These are phyloP conservation scores for Zenarchopterus dispar DNA, from an alignment of 2,797 vertebrate genomes.

Conservation along the genomic window DNA sequence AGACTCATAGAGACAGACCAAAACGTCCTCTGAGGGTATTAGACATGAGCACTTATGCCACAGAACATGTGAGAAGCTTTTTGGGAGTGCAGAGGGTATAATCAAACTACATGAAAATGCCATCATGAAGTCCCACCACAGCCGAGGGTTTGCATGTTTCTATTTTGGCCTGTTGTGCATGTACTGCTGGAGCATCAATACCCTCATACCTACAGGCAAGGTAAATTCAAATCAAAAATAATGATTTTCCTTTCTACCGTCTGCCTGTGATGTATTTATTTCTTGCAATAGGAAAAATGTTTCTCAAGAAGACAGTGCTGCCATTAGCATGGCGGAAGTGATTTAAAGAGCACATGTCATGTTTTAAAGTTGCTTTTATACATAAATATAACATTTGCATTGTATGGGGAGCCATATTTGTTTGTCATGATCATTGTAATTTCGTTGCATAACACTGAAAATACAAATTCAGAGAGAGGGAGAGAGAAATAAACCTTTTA, in stretches of 20 bases:
- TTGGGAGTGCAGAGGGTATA: conserved; percentile 60
- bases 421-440: not conserved
- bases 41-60: conserved; percentile 74
- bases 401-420: conserved; percentile 3
- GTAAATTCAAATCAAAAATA: conserved; percentile 73
- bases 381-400: conserved; percentile 13
- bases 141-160: conserved; percentile 65
- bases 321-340: conserved; percentile 22
- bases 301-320: conserved; percentile 26
- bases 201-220: conserved; percentile 62
- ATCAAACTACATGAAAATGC: conserved; percentile 79
- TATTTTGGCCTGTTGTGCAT: conserved; percentile 66
- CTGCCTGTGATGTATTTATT: conserved; percentile 68
- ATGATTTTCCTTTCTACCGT: conserved; percentile 64
- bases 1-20: conserved; percentile 79
- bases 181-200: conserved; percentile 56
- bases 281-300: conserved; percentile 45
- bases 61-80: conserved; percentile 71
- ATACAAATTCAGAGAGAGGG: conserved; percentile 31
- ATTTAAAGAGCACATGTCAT: conserved; percentile 31
- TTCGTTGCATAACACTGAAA: conserved; percentile 17
- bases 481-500: not conserved
- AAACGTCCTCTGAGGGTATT: conserved; percentile 78
- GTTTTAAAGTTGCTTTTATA: conserved; percentile 35
- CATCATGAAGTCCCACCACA: conserved; percentile 75